phyloP scores from a whole-genome alignment of 2,797 vertebrate species.

The Syndactyla subalaris region DNA sequence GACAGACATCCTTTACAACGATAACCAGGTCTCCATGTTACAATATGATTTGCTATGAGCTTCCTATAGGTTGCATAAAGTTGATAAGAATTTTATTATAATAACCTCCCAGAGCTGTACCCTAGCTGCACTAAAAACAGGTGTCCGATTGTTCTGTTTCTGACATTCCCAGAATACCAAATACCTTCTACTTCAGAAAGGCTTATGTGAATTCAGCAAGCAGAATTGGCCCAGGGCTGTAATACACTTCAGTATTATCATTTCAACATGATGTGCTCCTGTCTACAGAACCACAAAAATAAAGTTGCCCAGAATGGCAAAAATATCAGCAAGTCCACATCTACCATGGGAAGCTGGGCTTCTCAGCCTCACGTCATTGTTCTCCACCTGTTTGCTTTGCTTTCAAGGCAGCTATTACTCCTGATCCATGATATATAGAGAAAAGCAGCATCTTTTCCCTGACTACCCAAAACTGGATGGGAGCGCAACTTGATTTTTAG shows the following conservation, averaged over 20 bases:
- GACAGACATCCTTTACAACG: background rate
- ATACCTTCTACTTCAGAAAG: background rate
- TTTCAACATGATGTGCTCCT: background rate
- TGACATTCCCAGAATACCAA: background rate
- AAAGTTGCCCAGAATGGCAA: background rate
- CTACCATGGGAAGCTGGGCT: background rate
- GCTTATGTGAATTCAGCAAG: background rate
- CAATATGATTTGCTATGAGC: background rate
- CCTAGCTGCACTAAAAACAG: background rate
- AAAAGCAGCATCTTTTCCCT: background rate
- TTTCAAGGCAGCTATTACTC: background rate
- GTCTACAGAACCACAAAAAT: background rate
- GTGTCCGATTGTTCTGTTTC: background rate
- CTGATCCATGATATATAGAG: rapidly evolving
- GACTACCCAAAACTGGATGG: background rate
- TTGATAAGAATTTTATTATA: background rate
- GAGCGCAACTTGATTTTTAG: background rate
- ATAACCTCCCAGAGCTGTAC: background rate
- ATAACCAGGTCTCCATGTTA: background rate
- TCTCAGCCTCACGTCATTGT: background rate
- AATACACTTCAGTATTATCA: background rate
- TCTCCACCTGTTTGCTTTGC: background rate
- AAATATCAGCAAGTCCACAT: background rate
- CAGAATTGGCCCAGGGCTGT: background rate
- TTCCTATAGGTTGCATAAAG: background rate